Percentiles rank a stretch among this genome's conserved stretches.
phyloP scores from a whole-genome alignment of 2,888 invertebrate species.

The Leptopilina syphax region DNA sequence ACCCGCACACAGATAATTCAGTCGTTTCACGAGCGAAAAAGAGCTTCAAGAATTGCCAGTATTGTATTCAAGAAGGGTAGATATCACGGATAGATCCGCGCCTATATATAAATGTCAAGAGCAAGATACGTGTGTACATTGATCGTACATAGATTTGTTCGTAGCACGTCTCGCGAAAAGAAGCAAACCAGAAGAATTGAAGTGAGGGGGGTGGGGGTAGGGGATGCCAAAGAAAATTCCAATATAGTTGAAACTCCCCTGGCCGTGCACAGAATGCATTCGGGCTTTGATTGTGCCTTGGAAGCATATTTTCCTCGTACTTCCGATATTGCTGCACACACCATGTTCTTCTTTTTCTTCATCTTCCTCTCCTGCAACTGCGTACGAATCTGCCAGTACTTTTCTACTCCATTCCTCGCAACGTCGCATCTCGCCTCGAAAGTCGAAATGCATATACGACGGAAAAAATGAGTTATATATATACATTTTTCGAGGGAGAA shows the following conservation, averaged over 20 bases:
- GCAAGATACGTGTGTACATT: constrained; percentile 39
- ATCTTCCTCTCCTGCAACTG: constrained; percentile 1
- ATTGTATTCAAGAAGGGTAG: constrained; percentile 38
- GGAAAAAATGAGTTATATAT: constrained; percentile 8
- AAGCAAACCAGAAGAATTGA: constrained; percentile 43
- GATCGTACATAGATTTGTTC: constrained; percentile 38
- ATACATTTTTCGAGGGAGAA: neutral
- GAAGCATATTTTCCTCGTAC: constrained; percentile 72
- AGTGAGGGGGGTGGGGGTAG: constrained; percentile 43
- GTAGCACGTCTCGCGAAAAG: constrained; percentile 34
- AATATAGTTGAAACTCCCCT: constrained; percentile 71
- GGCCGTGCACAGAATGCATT: constrained; percentile 73
- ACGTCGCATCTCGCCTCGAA: neutral
- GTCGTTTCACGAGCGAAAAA: constrained; percentile 38
- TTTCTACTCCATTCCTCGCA: constrained; percentile 12
- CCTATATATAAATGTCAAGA: constrained; percentile 36
- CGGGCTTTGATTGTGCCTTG: constrained; percentile 74
- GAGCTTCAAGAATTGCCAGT: constrained; percentile 24
- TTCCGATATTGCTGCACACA: constrained; percentile 60
- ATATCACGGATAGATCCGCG: constrained; percentile 25
- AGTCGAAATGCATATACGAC: constrained; percentile 1
- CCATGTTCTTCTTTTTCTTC: constrained; percentile 27
- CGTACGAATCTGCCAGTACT: constrained; percentile 21
- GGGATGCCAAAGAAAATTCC: constrained; percentile 70
- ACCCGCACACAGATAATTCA: constrained; percentile 35